Conservation (phyloP, 2,113 vertebrate species). For the Morphnarchus princeps region DNA sequence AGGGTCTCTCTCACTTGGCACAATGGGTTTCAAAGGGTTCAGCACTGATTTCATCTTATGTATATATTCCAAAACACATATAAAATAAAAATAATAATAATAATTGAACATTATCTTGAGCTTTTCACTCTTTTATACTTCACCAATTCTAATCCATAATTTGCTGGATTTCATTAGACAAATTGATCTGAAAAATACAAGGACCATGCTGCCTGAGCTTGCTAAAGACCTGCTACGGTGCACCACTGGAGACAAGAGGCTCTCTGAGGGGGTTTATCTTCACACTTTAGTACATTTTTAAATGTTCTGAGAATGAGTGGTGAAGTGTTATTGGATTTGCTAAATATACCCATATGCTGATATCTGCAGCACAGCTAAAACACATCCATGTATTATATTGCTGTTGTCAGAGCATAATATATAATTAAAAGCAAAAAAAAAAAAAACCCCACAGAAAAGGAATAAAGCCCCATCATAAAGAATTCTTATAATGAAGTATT, state of each 20-base stretch:
- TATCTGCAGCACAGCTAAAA: background rate
- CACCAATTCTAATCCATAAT: background rate
- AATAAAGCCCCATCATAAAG: background rate
- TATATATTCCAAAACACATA: background rate
- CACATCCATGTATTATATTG: background rate
- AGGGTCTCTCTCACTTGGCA: background rate
- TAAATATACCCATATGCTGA: background rate
- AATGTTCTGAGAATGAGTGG: background rate
- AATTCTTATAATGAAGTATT: background rate
- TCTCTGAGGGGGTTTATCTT: background rate
- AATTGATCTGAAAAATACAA: background rate
- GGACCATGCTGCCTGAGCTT: background rate
- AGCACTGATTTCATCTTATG: background rate
- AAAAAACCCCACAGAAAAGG: background rate
- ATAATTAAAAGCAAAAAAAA: background rate
- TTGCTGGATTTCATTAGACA: constrained; percentile 12
- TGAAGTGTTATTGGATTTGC: constrained; percentile 29
- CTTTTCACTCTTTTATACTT: background rate
- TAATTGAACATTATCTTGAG: background rate
- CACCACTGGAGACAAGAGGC: background rate
- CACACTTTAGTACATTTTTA: constrained; percentile 11
- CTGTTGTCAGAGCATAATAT: background rate
- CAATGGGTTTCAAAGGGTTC: background rate
- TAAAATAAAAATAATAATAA: background rate
- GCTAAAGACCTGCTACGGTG: background rate